Percentiles rank a stretch among this genome's conserved stretches.
Evolutionary conservation across 2,888 invertebrate genomes (phyloP).

Genomic region (Peribatodes rhomboidaria): DNA sequence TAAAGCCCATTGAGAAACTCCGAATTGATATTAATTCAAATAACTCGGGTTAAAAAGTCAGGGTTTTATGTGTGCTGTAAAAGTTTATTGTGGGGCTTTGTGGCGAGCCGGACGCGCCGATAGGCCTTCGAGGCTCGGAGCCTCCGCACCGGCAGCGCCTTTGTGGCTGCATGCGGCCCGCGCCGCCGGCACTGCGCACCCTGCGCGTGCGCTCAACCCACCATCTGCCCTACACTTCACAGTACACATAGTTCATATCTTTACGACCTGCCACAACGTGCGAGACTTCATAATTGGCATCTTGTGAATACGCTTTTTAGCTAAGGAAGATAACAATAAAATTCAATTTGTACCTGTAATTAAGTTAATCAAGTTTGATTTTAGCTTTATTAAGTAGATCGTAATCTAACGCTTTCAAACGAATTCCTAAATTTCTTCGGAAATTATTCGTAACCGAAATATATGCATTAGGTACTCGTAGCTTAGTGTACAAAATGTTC

Average conservation of each 20-base stretch:
- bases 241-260: constrained; percentile 24
- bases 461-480: too few species aligned
- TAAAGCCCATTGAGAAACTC: constrained; percentile 86
- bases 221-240: constrained; percentile 45
- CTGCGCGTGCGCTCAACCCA: constrained; percentile 54
- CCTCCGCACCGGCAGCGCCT: constrained; percentile 59
- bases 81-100: constrained; percentile 86
- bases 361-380: not conserved
- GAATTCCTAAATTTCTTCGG: too few species aligned
- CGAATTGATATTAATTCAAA: constrained; percentile 87
- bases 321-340: not conserved
- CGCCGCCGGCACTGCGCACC: constrained; percentile 44
- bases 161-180: constrained; percentile 47
- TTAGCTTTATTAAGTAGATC: too few species aligned
- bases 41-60: constrained; percentile 86
- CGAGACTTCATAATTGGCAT: constrained; percentile 26
- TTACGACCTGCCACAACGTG: constrained; percentile 22
- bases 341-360: not conserved
- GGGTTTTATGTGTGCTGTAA: constrained; percentile 86
- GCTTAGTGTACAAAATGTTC: not conserved
- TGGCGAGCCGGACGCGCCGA: constrained; percentile 84
- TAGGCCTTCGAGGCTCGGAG: constrained; percentile 73
- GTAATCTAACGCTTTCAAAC: too few species aligned
- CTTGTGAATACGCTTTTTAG: constrained; percentile 3
- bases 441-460: too few species aligned